Evolutionary conservation across 2,797 vertebrate species (phyloP).

Genomic region (Aldrovandia affinis): DNA sequence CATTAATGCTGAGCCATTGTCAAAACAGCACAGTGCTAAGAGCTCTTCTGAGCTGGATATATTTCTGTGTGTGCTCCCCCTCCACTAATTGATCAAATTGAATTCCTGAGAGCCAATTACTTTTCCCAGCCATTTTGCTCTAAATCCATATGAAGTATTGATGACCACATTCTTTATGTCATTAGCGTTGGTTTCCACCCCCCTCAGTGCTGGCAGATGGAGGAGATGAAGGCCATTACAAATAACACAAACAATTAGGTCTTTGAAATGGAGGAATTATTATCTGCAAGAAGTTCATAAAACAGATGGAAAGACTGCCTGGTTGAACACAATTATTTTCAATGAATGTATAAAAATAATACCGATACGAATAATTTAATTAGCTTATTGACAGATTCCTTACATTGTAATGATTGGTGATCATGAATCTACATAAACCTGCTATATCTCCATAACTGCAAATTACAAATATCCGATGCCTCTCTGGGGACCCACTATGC

Average conservation of each 20-base stretch:
- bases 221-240: background rate
- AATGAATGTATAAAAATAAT: background rate
- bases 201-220: background rate
- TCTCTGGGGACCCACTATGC: background rate
- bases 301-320: conserved; percentile 1
- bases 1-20: conserved; percentile 13
- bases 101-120: conserved; percentile 14
- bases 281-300: background rate
- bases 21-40: background rate
- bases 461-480: conserved; percentile 7
- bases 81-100: conserved; percentile 12
- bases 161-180: conserved; percentile 17
- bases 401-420: background rate
- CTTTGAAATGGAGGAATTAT: background rate
- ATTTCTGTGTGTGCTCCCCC: background rate
- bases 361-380: conserved; percentile 1
- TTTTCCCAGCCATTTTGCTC: conserved; percentile 9
- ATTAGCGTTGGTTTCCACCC: background rate
- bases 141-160: conserved; percentile 8
- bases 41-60: background rate
- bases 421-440: conserved; percentile 13
- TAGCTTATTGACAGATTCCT: conserved; percentile 8
- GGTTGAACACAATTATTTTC: background rate
- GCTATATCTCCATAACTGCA: background rate
- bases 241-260: conserved; percentile 12